Percentiles rank a stretch among this genome's conserved stretches.
These are phyloP conservation scores for Hystrix brachyura DNA, from an alignment of 2,113 vertebrate species.

Conservation along the genomic window DNA sequence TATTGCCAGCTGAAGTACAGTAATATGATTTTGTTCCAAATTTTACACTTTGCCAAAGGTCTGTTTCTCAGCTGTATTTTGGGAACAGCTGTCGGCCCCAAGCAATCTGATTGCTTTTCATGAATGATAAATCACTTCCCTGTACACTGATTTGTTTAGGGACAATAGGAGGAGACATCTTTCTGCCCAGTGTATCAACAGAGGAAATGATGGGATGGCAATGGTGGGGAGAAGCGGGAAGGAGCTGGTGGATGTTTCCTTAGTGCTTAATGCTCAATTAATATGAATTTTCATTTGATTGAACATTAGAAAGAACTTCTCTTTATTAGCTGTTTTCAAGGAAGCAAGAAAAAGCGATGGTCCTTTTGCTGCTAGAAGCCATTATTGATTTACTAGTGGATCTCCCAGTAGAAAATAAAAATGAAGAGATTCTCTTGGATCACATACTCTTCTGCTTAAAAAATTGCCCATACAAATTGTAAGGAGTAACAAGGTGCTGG, in stretches of 20 bases:
- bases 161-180: conserved; percentile 69
- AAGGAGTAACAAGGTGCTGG: not conserved
- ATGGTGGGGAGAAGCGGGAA: not conserved
- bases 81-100: conserved; percentile 82
- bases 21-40: conserved; percentile 79
- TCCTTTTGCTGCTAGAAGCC: not conserved
- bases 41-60: conserved; percentile 80
- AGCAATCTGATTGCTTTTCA: conserved; percentile 81
- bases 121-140: conserved; percentile 83
- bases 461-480: not conserved
- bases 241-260: conserved; percentile 24
- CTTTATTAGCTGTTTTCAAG: conserved; percentile 28
- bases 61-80: conserved; percentile 83
- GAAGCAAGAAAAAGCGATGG: not conserved
- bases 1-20: conserved; percentile 75
- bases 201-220: not conserved
- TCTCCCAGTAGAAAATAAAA: conserved; percentile 34
- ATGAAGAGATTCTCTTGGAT: not conserved
- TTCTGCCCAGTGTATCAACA: conserved; percentile 16
- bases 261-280: conserved; percentile 63
- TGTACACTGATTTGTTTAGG: conserved; percentile 75
- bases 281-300: conserved; percentile 50
- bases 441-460: conserved; percentile 11
- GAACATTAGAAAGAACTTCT: conserved; percentile 52
- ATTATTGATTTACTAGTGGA: not conserved